phyloP scores from a whole-genome alignment of 1,140 invertebrate species.

The Ctenoplectra terminalis region DNA sequence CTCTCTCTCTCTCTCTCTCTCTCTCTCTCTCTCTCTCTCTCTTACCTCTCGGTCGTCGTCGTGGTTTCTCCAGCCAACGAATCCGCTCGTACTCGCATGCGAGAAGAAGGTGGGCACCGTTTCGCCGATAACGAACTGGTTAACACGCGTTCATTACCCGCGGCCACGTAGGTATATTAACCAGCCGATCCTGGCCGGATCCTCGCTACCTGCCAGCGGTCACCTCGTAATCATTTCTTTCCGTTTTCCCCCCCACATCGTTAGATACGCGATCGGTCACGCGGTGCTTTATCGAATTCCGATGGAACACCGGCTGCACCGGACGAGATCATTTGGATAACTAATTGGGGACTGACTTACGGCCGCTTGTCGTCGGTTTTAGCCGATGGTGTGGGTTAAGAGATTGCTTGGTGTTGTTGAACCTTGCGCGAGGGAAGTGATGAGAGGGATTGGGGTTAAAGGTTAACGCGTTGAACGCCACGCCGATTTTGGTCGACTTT shows the following conservation, averaged over 20 bases:
- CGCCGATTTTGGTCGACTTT: no score
- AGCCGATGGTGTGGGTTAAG: no score
- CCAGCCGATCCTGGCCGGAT: conserved; percentile 1
- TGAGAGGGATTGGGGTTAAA: no score
- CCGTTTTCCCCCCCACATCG: background rate
- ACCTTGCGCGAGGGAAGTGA: no score
- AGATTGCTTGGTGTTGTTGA: no score
- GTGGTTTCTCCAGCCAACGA: background rate
- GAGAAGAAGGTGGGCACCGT: conserved; percentile 40
- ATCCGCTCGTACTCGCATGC: conserved; percentile 12
- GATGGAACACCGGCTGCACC: background rate
- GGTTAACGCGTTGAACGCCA: no score
- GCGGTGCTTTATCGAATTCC: conserved; percentile 36
- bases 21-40: no score
- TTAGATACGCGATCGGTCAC: conserved; percentile 29
- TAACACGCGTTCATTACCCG: conserved; percentile 54
- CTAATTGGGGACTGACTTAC: conserved; percentile 22
- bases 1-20: background rate
- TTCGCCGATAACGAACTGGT: conserved; percentile 54
- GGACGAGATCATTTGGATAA: background rate
- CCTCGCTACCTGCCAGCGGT: conserved; percentile 24
- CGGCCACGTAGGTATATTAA: conserved; percentile 42
- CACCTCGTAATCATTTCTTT: conserved; percentile 36
- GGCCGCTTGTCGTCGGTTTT: no score
- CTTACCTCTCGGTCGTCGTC: background rate